Evolutionary conservation across 92 coral and sea anemone genomes (phyloP), one percentile per base, ranked within the genome.

Genomic region (Pocillopora meandrina): DNA sequence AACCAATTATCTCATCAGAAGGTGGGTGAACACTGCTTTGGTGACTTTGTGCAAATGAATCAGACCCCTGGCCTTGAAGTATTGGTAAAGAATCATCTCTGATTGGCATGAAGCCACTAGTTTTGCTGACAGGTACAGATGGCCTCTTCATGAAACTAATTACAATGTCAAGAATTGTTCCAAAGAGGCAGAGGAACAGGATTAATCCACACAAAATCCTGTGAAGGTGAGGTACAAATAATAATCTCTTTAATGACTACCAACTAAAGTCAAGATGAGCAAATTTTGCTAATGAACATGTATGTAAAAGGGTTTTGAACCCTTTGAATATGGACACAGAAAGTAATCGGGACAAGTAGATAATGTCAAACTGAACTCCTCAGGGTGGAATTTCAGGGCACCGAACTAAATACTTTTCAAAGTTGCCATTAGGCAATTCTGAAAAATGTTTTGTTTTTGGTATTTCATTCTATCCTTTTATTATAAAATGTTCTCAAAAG

Each of bases 121-220:
- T 42, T 72, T 82, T 72, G 77, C 62, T 73, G 42, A 61, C 63
- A 14, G 78, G 61, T n/a, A 62, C 5, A 10, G 62, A 42, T 20
- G 10, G 69, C 16, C 26, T 23, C 59, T 35, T 34, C 19, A 63
- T 13, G 70, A 71, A 76, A 61, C 75, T 78, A 56, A 79, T 47
- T 49, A 74, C 15, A 15, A 92, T 60, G 67, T 95, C 98, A 18
- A 89, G 15, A 23, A 84, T 76, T 1, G 98, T 95, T 42, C 98
- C 98, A 84, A 82, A 67, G 33, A 95, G 87, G 73, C 98, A 92
- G 13, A 95, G 84, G 42, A 87, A 78, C 31, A 92, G 69, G 33
- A 95, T 73, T 13, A 95, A 55, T 62, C 98, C 94, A 87, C 95
- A 95, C 26, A 95, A 82, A 8, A 84, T 74, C 42, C 98, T 95